A percentile compares a stretch with the other conserved stretches of the same genome.
Conservation (phyloP, 2,888 invertebrate genomes). For the Taphrorychus bicolor region DNA sequence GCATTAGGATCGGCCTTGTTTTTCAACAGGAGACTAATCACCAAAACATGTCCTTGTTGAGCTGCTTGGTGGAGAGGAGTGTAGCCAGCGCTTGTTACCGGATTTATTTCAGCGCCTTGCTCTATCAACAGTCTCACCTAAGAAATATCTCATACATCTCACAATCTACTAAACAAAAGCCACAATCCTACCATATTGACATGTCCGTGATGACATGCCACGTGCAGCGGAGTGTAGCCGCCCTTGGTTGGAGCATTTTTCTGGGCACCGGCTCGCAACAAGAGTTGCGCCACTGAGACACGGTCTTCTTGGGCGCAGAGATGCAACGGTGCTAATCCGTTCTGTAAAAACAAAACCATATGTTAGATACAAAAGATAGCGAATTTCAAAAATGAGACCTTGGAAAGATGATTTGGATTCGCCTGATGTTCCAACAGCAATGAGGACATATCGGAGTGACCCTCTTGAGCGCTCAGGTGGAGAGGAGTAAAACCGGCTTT, state of each 20-base stretch:
- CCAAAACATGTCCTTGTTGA: constrained; percentile 91
- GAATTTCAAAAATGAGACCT: constrained; percentile 62
- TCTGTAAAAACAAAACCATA: constrained; percentile 59
- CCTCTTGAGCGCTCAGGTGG: constrained; percentile 94
- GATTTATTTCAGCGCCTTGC: constrained; percentile 86
- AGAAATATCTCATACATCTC: neutral
- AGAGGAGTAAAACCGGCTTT: constrained; percentile 96
- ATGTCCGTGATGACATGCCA: constrained; percentile 97
- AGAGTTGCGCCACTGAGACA: constrained; percentile 81
- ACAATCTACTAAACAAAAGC: neutral
- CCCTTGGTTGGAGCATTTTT: constrained; percentile 78
- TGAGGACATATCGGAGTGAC: constrained; percentile 93
- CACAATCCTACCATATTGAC: constrained; percentile 75
- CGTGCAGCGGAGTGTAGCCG: constrained; percentile 95
- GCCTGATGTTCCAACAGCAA: constrained; percentile 90
- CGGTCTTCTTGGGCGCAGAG: constrained; percentile 95
- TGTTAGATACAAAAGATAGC: neutral
- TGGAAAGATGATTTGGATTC: constrained; percentile 83
- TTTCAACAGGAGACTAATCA: constrained; percentile 90
- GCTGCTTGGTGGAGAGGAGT: constrained; percentile 98
- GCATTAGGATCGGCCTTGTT: constrained; percentile 95
- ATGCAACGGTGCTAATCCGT: constrained; percentile 93
- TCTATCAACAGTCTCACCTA: constrained; percentile 76
- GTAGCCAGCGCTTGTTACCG: constrained; percentile 80
- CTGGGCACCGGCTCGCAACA: constrained; percentile 79